phyloP scores from a whole-genome alignment of 2,113 vertebrate genomes.

The Argyrosomus japonicus region DNA sequence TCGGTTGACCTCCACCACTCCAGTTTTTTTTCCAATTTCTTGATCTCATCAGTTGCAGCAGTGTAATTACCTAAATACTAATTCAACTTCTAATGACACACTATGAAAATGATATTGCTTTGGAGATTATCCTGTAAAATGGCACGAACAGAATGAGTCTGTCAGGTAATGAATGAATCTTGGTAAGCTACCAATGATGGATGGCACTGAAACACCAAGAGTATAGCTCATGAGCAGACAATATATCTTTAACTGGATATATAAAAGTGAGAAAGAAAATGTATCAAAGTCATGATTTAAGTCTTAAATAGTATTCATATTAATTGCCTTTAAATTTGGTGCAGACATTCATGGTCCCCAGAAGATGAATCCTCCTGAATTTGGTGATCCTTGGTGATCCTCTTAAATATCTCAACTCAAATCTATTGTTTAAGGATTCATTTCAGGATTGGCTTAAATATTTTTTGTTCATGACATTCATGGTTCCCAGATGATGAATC shows the following conservation, averaged over 20 bases:
- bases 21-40: slow-evolving; percentile 1
- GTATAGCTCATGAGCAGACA: slow-evolving; percentile 1
- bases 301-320: background rate
- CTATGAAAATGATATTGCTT: slow-evolving; percentile 50
- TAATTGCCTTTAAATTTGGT: background rate
- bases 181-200: slow-evolving; percentile 28
- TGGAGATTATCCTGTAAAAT: slow-evolving; percentile 55
- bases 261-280: background rate
- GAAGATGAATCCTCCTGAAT: too few relatives aligned
- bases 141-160: slow-evolving; percentile 41
- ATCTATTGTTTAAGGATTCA: too few relatives aligned
- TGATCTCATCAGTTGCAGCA: slow-evolving; percentile 36
- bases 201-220: slow-evolving; percentile 28
- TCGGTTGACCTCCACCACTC: slow-evolving; percentile 28
- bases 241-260: slow-evolving; percentile 8
- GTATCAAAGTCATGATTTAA: background rate
- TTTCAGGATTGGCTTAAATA: too few relatives aligned
- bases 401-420: too few relatives aligned
- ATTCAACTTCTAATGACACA: slow-evolving; percentile 27
- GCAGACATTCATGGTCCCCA: background rate
- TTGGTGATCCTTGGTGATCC: too few relatives aligned
- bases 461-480: too few relatives aligned
- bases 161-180: too few relatives aligned
- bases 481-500: too few relatives aligned
- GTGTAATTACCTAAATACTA: slow-evolving; percentile 17